Evolutionary conservation across 2,113 vertebrate species (phyloP).

Genomic region (Aviceda subcristata): DNA sequence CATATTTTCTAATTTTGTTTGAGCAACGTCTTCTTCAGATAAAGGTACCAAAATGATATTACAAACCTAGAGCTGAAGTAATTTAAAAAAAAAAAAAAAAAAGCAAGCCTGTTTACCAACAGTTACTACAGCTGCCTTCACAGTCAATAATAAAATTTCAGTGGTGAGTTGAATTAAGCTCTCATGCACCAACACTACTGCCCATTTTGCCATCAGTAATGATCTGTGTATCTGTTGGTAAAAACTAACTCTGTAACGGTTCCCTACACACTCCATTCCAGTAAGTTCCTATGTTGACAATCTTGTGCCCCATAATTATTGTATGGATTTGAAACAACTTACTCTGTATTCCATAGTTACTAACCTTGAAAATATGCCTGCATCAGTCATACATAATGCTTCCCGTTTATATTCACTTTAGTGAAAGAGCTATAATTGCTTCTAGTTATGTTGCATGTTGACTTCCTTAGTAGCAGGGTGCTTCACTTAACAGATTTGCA

Average conservation of each 20-base stretch:
- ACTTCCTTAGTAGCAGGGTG: neutral
- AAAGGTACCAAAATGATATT: neutral
- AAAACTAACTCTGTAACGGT: neutral
- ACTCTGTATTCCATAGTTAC: slow-evolving; percentile 31
- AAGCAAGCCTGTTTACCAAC: neutral
- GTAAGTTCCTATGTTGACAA: neutral
- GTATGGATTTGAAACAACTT: slow-evolving; percentile 50
- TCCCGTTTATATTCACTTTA: slow-evolving; percentile 28
- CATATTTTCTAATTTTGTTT: neutral
- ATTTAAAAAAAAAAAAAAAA: neutral
- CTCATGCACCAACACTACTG: neutral
- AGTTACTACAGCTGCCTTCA: neutral
- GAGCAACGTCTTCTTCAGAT: neutral
- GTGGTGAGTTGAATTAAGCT: neutral
- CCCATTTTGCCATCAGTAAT: neutral
- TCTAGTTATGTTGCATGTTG: slow-evolving; percentile 37
- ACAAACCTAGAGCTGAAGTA: neutral
- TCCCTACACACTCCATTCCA: neutral
- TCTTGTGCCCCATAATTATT: neutral
- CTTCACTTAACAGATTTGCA: slow-evolving; percentile 41
- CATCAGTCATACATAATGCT: slow-evolving; percentile 31
- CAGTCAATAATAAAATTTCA: neutral
- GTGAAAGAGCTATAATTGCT: slow-evolving; percentile 36
- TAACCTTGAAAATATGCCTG: slow-evolving; percentile 43
- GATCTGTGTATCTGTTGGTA: neutral